Percentiles rank a stretch among this genome's conserved stretches.
Evolutionary conservation across 2,888 invertebrate genomes (phyloP).

Genomic region (Ophion costatus): DNA sequence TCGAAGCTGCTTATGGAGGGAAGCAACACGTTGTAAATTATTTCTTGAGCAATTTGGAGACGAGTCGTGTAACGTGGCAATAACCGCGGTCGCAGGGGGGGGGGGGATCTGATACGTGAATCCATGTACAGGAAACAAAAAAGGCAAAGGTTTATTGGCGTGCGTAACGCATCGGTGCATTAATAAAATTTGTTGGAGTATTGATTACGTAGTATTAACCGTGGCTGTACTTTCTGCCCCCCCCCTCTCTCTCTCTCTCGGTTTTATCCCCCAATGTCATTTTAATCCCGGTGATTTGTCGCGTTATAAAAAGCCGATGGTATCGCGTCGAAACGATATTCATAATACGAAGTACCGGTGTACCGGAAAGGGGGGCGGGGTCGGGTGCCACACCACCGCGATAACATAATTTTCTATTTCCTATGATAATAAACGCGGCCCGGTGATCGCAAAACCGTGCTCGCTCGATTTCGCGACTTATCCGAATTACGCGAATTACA

Average conservation of each 20-base stretch:
- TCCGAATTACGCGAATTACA: slow-evolving; percentile 70
- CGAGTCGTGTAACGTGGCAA: neutral
- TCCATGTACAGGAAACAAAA: neutral
- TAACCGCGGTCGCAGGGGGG: neutral
- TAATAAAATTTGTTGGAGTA: slow-evolving; percentile 31
- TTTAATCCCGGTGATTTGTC: slow-evolving; percentile 58
- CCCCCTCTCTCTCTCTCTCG: neutral
- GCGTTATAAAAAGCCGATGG: slow-evolving; percentile 49
- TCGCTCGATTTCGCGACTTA: slow-evolving; percentile 50
- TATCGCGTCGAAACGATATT: slow-evolving; percentile 32
- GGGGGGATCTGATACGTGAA: neutral
- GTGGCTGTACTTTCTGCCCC: neutral
- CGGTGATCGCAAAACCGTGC: slow-evolving; percentile 29
- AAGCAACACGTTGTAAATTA: neutral
- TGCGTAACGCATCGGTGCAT: slow-evolving; percentile 19
- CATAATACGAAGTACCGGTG: slow-evolving; percentile 27
- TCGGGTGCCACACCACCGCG: slow-evolving; percentile 13
- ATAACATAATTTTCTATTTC: slow-evolving; percentile 68
- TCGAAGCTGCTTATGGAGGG: neutral
- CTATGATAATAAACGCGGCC: slow-evolving; percentile 60
- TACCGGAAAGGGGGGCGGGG: neutral
- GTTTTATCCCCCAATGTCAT: slow-evolving; percentile 41
- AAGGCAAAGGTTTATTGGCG: slow-evolving; percentile 11
- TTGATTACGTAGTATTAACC: slow-evolving; percentile 39
- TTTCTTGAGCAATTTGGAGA: neutral